Percentiles rank a stretch among this genome's conserved stretches.
Evolutionary conservation across 2,113 vertebrate species (phyloP).

Genomic region (Platysteira castanea): DNA sequence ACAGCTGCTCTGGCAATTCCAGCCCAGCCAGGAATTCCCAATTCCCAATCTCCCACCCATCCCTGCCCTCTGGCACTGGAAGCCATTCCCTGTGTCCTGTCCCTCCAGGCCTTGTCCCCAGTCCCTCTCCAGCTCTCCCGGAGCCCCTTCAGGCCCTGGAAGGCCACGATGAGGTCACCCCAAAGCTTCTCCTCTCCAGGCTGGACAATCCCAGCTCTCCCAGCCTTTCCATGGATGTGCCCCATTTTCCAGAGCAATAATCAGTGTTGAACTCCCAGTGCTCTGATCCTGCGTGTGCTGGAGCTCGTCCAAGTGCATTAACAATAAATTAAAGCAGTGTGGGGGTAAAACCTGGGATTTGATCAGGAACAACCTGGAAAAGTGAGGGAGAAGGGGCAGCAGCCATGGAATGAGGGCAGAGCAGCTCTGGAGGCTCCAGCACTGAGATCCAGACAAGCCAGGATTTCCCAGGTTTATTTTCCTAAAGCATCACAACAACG

Average conservation of each 20-base stretch:
- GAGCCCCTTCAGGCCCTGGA: neutral
- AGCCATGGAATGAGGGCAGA: neutral
- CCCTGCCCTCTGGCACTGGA: neutral
- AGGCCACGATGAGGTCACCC: neutral
- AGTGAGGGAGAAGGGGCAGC: neutral
- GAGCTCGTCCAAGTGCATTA: no score
- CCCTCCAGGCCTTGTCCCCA: neutral
- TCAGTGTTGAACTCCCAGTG: neutral
- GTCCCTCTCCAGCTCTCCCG: neutral
- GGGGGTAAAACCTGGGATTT: neutral
- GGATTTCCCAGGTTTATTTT: constrained; percentile 64
- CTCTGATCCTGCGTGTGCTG: neutral
- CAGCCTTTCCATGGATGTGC: neutral
- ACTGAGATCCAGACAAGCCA: neutral
- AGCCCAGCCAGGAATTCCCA: neutral
- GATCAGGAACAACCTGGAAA: no score
- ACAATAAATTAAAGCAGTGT: neutral
- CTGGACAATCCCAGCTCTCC: neutral
- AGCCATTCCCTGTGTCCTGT: neutral
- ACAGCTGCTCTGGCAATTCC: neutral
- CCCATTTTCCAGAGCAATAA: neutral
- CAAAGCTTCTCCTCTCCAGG: neutral
- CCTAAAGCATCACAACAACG: constrained; percentile 35
- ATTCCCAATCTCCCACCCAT: neutral
- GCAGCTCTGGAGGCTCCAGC: neutral